Evolutionary conservation across 2,797 vertebrate genomes (phyloP).

Genomic region (Trichosurus vulpecula): DNA sequence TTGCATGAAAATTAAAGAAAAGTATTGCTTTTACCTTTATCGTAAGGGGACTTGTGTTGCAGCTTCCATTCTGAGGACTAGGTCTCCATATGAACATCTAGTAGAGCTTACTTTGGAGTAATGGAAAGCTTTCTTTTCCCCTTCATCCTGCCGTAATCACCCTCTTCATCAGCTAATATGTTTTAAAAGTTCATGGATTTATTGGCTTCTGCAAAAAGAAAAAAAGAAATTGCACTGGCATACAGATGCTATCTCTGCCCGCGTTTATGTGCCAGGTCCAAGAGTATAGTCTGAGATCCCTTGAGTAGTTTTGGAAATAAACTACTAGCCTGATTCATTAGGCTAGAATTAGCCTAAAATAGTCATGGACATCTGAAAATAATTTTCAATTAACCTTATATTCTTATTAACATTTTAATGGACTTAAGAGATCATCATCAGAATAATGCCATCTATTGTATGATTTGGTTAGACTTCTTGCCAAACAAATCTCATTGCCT

Average conservation of each 20-base stretch:
- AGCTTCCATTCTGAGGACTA: conserved; percentile 3
- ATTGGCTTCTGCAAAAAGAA: neutral
- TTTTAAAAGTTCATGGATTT: conserved; percentile 40
- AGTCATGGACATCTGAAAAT: conserved; percentile 25
- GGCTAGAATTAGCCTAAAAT: conserved; percentile 55
- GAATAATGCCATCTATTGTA: neutral
- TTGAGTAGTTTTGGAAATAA: conserved; percentile 47
- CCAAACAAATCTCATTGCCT: conserved; percentile 21
- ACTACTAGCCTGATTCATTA: conserved; percentile 52
- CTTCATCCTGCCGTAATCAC: conserved; percentile 23
- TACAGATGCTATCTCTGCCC: neutral
- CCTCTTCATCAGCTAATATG: neutral
- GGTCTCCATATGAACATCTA: neutral
- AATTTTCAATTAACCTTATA: conserved; percentile 20
- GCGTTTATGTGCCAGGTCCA: neutral
- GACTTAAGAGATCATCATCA: conserved; percentile 30
- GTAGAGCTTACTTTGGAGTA: conserved; percentile 35
- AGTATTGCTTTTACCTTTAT: conserved; percentile 45
- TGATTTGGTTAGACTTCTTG: conserved; percentile 2
- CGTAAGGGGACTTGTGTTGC: conserved; percentile 3
- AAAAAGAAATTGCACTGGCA: neutral
- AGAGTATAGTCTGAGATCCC: conserved; percentile 10
- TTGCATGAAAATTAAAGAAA: conserved; percentile 53
- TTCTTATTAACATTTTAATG: neutral
- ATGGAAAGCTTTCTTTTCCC: conserved; percentile 51